phyloP scores from a whole-genome alignment of 2,888 invertebrate genomes.

The Ophioninae sp. region DNA sequence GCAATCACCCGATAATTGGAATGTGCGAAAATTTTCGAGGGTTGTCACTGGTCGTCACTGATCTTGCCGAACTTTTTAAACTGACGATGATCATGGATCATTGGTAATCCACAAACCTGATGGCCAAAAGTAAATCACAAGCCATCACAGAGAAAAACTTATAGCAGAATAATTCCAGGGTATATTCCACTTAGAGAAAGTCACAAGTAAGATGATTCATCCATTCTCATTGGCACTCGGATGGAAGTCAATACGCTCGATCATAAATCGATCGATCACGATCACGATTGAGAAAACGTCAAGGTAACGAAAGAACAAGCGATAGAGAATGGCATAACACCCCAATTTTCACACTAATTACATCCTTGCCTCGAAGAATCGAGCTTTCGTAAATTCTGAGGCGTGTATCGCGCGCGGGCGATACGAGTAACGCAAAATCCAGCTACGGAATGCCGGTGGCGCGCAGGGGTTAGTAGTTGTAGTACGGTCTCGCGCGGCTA shows the following conservation, averaged over 20 bases:
- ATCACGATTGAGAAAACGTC: constrained; percentile 18
- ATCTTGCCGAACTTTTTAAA: background rate
- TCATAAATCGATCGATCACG: constrained; percentile 16
- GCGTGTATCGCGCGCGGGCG: constrained; percentile 42
- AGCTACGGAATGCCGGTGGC: constrained; percentile 62
- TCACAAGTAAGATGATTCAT: constrained; percentile 5
- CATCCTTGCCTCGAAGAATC: constrained; percentile 10
- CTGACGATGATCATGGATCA: constrained; percentile 17
- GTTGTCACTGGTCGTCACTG: background rate
- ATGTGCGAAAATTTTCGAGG: background rate
- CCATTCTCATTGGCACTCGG: constrained; percentile 24
- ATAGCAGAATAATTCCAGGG: constrained; percentile 22
- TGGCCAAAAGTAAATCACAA: background rate
- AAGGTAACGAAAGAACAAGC: background rate
- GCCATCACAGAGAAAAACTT: background rate
- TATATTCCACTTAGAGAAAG: background rate
- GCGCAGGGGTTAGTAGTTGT: constrained; percentile 57
- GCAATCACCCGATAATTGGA: background rate
- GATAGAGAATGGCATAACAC: background rate
- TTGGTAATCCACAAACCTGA: constrained; percentile 17
- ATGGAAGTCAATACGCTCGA: constrained; percentile 1
- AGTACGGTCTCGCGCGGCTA: constrained; percentile 54
- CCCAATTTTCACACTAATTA: constrained; percentile 8
- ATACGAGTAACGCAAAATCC: constrained; percentile 60
- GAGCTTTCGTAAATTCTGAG: constrained; percentile 15